Base-by-base conservation (phyloP, 2,888 invertebrate species). In the Drosophila colorata region DNA sequence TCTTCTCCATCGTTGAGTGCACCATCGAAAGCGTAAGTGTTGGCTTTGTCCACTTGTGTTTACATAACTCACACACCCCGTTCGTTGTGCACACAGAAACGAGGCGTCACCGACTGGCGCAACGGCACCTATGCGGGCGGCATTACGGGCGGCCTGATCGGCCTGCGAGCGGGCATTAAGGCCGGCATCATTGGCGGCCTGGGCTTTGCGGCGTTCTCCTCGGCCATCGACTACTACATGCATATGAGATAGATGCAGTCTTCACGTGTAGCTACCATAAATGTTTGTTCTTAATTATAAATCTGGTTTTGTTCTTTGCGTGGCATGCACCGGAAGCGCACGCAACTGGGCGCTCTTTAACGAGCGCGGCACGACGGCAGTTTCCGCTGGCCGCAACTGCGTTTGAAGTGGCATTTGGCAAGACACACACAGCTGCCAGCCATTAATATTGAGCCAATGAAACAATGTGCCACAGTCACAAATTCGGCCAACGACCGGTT, bases 161-260 rank as follows among this genome's bases (percentile, higher is more conserved):
- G 97, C 13, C 92, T 97, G 64, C 94, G 97, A 94, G 99, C 98
- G 91, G 99, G 99, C 52, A 92, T 99, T 14, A 98, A 97, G 93
- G 98, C 99, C 28, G 98, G 98, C 13, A 80, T 98, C 37, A 93
- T 98, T 82, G 99, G 99, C 35, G 99, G 99, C 18, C 96, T 97
- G 52, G 99, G 99, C 11, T 99, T 99, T 93, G 99, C 99, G 49
- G 97, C 97, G 16, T 99, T 99, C 93, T 99, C 99, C 23, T 97
- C 98, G 49, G 95, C 95, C 0, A 99, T 99, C 83, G 99, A 99
- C 92, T 99, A 98, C 92, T 99, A 98, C 91, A 96, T 99, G 96
- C 95, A 94, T 49, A 87, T 82, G 68, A 90, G 92, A 92, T 92
- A 91, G 87, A 53, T 14, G 35, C 44, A 20, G 14, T 40, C 44